Base-by-base conservation (phyloP, 2,797 vertebrate species). In the Crenichthys baileyi region DNA sequence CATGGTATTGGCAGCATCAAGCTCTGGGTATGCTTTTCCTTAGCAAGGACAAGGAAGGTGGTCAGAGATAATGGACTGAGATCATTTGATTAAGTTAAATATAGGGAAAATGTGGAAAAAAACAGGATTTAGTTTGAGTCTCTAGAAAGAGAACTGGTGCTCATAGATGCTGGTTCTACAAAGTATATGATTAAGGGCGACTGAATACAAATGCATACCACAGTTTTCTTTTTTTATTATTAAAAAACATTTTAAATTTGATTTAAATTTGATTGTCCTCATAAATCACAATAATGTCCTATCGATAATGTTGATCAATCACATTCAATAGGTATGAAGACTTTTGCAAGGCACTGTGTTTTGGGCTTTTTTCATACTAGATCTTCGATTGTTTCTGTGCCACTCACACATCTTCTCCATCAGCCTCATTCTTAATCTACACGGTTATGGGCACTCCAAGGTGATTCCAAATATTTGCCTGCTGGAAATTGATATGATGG, bases 391-490 rank as follows among this genome's bases (percentile, higher is more conserved):
- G 0, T 67, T 39, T 55, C 53, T 67, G 22, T 0, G 31, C 46
- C 53, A 0, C 18, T 41, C 36, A 70, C 55, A 70, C 50, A 26
- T 15, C 41, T 15, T 0, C 63, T 63, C 50, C 51, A 85, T 85
- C 53, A 58, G n/a, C 80, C 83, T 79, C 51, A 68, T 16, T 15
- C 55, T 70, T 41, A 80, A 67, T 70, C 79, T 61, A 46, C 51
- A 76, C 75, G 31, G 26, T 29, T 76, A 41, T 60, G 81, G 75
- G 83, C 77, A 48, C 73, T 58, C 39, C 39, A 50, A 65, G 41
- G 73, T 82, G 73, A 84, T 82, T 76, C 68, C 77, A 86, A 78
- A 81, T 79, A 83, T 83, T 75, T 77, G 70, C 24, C 53, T 36
- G 56, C 75, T 84, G 81, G 75, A 83, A 87, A 85, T 0, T 55